These are phyloP conservation scores for Dicrostonyx torquatus DNA, from an alignment of 2,797 vertebrate genomes.

Conservation along the genomic window DNA sequence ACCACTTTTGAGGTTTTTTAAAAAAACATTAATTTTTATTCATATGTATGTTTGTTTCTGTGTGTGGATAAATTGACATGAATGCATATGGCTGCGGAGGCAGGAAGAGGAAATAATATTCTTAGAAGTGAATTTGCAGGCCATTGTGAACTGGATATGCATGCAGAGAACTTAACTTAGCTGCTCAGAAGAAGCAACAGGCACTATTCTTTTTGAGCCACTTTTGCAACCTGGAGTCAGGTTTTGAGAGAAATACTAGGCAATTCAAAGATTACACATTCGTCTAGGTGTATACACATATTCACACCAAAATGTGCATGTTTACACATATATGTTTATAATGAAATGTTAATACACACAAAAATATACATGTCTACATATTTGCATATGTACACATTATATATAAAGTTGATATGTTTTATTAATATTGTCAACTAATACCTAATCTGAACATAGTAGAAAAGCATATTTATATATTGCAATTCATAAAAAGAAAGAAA, in stretches of 20 bases:
- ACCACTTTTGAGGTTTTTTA: too few relatives aligned
- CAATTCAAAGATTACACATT: not conserved
- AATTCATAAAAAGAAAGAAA: not conserved
- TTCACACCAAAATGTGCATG: not conserved
- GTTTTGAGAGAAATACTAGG: not conserved
- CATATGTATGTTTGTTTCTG: not conserved
- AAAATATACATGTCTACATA: not conserved
- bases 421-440: not conserved
- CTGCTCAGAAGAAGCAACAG: not conserved
- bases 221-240: not conserved
- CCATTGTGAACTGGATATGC: not conserved
- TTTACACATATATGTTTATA: not conserved
- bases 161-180: not conserved
- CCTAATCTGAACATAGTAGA: not conserved
- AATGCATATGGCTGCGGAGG: not conserved
- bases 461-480: not conserved
- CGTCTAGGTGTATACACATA: not conserved
- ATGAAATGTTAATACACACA: not conserved
- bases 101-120: not conserved
- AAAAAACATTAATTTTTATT: not conserved
- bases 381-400: not conserved
- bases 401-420: not conserved
- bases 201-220: not conserved
- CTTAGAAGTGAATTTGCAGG: not conserved
- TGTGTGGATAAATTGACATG: not conserved